phyloP scores from a whole-genome alignment of 2,888 invertebrate species.

The Volucella zonaria region DNA sequence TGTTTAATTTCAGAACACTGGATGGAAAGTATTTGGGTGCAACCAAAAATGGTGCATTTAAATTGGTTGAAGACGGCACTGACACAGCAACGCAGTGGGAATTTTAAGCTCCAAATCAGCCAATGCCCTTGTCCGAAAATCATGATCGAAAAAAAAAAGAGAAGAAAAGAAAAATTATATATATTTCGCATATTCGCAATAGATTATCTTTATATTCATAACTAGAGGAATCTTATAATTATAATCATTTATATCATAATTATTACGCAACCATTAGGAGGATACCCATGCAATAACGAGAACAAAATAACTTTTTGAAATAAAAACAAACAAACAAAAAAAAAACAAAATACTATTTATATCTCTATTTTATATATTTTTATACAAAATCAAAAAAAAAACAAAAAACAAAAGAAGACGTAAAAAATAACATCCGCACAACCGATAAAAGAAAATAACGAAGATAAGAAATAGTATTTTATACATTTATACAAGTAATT shows the following conservation, averaged over 20 bases:
- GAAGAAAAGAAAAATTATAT: slow-evolving; percentile 18
- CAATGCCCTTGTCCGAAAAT: slow-evolving; percentile 72
- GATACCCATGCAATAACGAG: slow-evolving; percentile 70
- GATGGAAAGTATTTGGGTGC: slow-evolving; percentile 92
- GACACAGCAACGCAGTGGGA: slow-evolving; percentile 96
- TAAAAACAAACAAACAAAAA: slow-evolving; percentile 47
- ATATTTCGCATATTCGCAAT: slow-evolving; percentile 62
- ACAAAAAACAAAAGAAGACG: slow-evolving; percentile 12
- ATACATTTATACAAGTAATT: slow-evolving; percentile 63
- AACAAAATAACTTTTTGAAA: slow-evolving; percentile 58
- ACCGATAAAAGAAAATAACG: slow-evolving; percentile 56
- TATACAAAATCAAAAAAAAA: slow-evolving; percentile 53
- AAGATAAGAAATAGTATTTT: slow-evolving; percentile 63
- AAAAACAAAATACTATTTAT: slow-evolving; percentile 67
- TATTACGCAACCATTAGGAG: slow-evolving; percentile 67
- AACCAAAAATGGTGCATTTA: slow-evolving; percentile 95
- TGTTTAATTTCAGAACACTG: slow-evolving; percentile 78
- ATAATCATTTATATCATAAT: slow-evolving; percentile 68
- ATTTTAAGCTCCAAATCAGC: slow-evolving; percentile 85
- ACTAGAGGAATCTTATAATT: slow-evolving; percentile 68
- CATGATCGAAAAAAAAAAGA: slow-evolving; percentile 55
- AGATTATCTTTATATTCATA: slow-evolving; percentile 57
- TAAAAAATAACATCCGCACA: slow-evolving; percentile 60
- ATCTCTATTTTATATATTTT: slow-evolving; percentile 73
- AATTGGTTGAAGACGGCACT: slow-evolving; percentile 90